Conservation (phyloP, 2,113 vertebrate genomes). For the Centropristis striata region DNA sequence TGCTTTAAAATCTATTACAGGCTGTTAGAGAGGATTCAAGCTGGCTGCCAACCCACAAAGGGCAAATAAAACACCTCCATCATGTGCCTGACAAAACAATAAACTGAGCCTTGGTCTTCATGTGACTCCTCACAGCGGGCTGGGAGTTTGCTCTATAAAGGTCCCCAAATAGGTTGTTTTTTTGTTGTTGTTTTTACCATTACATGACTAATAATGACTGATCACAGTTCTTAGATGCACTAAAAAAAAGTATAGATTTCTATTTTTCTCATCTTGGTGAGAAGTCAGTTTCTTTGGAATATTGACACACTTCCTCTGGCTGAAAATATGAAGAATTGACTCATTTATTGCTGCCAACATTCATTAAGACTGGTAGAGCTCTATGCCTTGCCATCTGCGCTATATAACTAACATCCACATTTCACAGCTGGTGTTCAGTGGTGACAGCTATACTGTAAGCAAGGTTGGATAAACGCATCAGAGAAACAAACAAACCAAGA, state of each 20-base stretch:
- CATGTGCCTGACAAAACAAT: not conserved
- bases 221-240: not conserved
- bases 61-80: conserved; percentile 16
- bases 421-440: conserved; percentile 53
- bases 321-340: conserved; percentile 40
- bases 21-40: not conserved
- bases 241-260: not conserved
- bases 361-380: conserved; percentile 55
- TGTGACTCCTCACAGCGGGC: not conserved
- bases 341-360: conserved; percentile 62
- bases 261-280: conserved; percentile 2
- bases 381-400: conserved; percentile 60
- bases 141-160: not conserved
- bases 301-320: conserved; percentile 48
- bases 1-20: not conserved
- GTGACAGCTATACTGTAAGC: conserved; percentile 44
- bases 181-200: not conserved
- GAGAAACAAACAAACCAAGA: conserved; percentile 45
- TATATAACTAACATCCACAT: conserved; percentile 55
- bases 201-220: not conserved
- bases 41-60: not conserved
- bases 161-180: not conserved
- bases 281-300: conserved; percentile 9
- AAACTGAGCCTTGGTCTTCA: conserved; percentile 2
- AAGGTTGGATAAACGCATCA: conserved; percentile 38